These are phyloP conservation scores for Philaethria dido DNA, from an alignment of 2,888 invertebrate species.

Conservation along the genomic window DNA sequence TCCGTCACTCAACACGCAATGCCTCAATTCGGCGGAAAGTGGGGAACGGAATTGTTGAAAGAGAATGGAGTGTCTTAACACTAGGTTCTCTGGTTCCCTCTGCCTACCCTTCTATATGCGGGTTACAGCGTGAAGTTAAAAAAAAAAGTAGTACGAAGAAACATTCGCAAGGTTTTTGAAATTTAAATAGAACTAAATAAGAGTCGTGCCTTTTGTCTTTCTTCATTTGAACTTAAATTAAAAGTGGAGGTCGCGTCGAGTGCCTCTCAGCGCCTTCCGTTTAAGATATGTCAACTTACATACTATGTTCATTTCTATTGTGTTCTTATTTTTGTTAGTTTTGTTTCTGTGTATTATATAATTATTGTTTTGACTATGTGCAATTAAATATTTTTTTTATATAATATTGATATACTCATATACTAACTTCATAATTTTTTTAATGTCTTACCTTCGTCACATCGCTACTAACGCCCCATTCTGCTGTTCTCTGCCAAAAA, in stretches of 20 bases:
- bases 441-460: constrained; percentile 58
- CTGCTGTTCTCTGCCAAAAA: constrained; percentile 62
- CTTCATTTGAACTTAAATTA: constrained; percentile 30
- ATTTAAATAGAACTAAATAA: constrained; percentile 3
- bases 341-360: background rate
- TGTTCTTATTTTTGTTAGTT: background rate
- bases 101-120: too few relatives aligned
- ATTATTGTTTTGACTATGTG: background rate
- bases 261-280: constrained; percentile 26
- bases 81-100: too few relatives aligned
- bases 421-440: background rate
- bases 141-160: too few relatives aligned
- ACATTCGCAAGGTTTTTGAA: background rate
- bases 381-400: too few relatives aligned
- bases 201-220: constrained; percentile 2
- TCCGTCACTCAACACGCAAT: too few relatives aligned
- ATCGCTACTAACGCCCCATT: constrained; percentile 71
- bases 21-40: too few relatives aligned
- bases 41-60: too few relatives aligned
- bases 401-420: too few relatives aligned
- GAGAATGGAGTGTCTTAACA: too few relatives aligned
- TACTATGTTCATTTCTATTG: background rate
- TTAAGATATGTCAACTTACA: constrained; percentile 7
- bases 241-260: constrained; percentile 9
- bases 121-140: too few relatives aligned